These are phyloP conservation scores for Calliopsis andreniformis DNA, from an alignment of 1,140 invertebrate species.

Conservation along the genomic window DNA sequence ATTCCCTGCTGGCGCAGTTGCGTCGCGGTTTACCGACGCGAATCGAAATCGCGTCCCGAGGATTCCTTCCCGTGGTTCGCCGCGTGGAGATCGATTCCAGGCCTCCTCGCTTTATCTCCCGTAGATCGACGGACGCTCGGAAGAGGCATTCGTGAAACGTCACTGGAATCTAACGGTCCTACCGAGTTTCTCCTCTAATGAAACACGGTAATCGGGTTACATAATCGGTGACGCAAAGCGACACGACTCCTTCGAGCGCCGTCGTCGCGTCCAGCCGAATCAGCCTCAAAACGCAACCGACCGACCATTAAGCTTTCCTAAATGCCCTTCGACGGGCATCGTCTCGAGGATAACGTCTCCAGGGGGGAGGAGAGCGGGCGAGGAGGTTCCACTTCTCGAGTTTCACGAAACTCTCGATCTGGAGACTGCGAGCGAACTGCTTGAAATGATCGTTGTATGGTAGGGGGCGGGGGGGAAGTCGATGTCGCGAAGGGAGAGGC, in stretches of 20 bases:
- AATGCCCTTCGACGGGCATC: conserved; percentile 17
- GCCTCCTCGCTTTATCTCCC: not conserved
- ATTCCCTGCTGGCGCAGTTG: conserved; percentile 33
- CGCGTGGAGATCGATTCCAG: not conserved
- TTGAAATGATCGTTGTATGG: conserved; percentile 21
- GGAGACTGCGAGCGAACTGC: conserved; percentile 12
- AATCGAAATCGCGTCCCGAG: conserved; percentile 35
- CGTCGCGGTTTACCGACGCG: conserved; percentile 24
- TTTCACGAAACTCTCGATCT: conserved; percentile 24
- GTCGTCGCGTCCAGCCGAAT: conserved; percentile 25
- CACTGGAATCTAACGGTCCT: conserved; percentile 19
- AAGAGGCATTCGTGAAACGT: too few relatives aligned
- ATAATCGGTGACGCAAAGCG: conserved; percentile 37
- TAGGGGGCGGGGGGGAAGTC: not conserved
- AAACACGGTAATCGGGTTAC: conserved; percentile 34
- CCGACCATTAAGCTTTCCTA: conserved; percentile 17
- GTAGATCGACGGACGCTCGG: too few relatives aligned
- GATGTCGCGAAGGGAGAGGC: conserved; percentile 3
- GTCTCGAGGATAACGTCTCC: not conserved
- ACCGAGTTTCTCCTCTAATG: conserved; percentile 43
- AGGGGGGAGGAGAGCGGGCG: not conserved
- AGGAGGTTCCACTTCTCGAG: conserved; percentile 11
- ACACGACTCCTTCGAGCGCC: conserved; percentile 17
- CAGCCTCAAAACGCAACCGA: conserved; percentile 18
- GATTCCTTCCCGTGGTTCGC: not conserved